Conservation (phyloP, 1,140 invertebrate species). For the Luehdorfia chinensis region DNA sequence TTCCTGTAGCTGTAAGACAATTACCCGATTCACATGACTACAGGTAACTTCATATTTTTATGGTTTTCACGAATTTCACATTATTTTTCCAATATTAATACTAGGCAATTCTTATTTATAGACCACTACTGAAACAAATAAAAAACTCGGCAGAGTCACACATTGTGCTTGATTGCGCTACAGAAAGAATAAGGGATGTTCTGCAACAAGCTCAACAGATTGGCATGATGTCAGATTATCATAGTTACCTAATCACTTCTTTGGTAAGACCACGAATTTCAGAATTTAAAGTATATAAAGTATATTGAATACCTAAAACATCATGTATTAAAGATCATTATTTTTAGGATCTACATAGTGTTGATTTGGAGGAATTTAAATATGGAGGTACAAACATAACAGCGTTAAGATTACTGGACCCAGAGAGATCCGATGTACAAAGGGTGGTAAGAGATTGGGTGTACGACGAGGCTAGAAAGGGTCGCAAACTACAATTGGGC, state of each 20-base stretch:
- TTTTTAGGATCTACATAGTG: constrained; percentile 89
- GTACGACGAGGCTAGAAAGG: constrained; percentile 81
- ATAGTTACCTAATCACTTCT: constrained; percentile 94
- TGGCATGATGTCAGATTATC: constrained; percentile 96
- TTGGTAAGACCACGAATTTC: constrained; percentile 80
- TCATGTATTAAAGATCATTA: no score
- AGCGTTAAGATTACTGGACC: constrained; percentile 90
- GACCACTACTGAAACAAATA: constrained; percentile 92
- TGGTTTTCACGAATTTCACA: background rate
- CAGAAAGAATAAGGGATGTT: constrained; percentile 89
- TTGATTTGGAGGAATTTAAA: constrained; percentile 95
- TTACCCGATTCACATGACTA: constrained; percentile 88
- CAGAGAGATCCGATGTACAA: constrained; percentile 84
- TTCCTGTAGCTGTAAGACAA: constrained; percentile 88
- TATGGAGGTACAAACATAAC: constrained; percentile 96
- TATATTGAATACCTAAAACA: no score
- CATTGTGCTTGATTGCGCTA: constrained; percentile 94
- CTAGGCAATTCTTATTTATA: no score
- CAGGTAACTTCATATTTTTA: constrained; percentile 75
- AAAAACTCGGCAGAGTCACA: constrained; percentile 93
- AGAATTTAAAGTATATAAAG: no score
- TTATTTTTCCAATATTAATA: no score
- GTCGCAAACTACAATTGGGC: constrained; percentile 80
- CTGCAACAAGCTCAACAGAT: constrained; percentile 96
- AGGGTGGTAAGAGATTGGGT: constrained; percentile 89